Base-by-base conservation (phyloP, 2,888 invertebrate species). In the Marronus borbonicus region DNA sequence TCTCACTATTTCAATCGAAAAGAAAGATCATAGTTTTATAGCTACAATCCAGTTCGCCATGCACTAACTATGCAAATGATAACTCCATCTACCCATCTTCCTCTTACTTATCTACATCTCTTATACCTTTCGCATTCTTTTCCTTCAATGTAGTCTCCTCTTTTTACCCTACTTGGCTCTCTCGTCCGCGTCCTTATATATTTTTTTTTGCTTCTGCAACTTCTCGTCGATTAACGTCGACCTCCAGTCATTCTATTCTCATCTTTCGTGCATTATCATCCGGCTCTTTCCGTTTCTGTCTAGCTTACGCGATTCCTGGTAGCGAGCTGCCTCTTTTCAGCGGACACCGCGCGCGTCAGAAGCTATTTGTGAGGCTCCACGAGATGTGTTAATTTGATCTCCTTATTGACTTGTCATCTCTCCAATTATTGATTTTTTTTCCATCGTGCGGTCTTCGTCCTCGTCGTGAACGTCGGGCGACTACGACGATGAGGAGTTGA, bases 391-490 rank as follows among this genome's bases (percentile, higher is more conserved):
- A 77, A 77, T 77, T 77, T 77, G 77, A 77, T 77, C 62, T 55
- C 60, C 70, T 77, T 77, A 77, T 77, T 77, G 77, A 77, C 70
- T 77, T 77, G 77, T 77, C 77, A 77, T 77, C 77, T 77, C 72
- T 70, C 64, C 77, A 77, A 77, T 77, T 77, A 77, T 77, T 77
- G 77, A 77, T 77, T 77, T 77, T 70, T 70, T 77, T 77, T 36
- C 60, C 60, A 12, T 20, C 20, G 60, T 20, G 12, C 60, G 60
- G 44, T 44, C 12, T 12, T 44, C 44, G 44, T 44, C 12, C 44
- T 44, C 44, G 44, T 44, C 44, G 44, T 2, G 31, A 36, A 36
- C 44, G 44, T 44, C 8, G 44, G 44, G 8, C 44, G 44, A 44
- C 44, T 44, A 12, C 44, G 44, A 44, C 44, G 44, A 44, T 31